phyloP scores from a whole-genome alignment of 2,888 invertebrate species.

The Drosophila parthenogenetica region DNA sequence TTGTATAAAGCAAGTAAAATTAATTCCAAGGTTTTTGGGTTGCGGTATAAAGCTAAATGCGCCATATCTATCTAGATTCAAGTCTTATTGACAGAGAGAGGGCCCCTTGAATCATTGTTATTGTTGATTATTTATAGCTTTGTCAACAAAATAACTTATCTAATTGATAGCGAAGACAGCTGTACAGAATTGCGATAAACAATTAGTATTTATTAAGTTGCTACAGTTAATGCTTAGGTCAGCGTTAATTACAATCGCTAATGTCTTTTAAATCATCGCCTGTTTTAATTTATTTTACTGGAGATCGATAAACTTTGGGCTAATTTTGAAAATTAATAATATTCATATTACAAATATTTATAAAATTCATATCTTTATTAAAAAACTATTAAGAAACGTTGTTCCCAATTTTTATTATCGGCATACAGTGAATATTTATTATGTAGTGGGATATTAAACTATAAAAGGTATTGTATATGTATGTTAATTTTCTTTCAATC shows the following conservation, averaged over 20 bases:
- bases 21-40: slow-evolving; percentile 7
- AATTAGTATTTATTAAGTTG: slow-evolving; percentile 20
- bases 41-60: slow-evolving; percentile 16
- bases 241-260: background rate
- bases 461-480: no score
- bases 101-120: slow-evolving; percentile 15
- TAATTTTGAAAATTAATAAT: background rate
- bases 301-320: background rate
- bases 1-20: background rate
- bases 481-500: no score
- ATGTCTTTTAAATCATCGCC: background rate
- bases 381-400: no score
- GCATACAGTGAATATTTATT: background rate
- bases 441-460: no score
- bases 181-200: slow-evolving; percentile 9
- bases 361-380: no score
- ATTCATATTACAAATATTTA: background rate
- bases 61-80: slow-evolving; percentile 9
- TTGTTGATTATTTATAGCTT: slow-evolving; percentile 19
- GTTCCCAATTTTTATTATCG: no score
- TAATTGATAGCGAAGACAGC: slow-evolving; percentile 15
- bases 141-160: slow-evolving; percentile 27
- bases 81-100: background rate
- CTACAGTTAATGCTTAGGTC: slow-evolving; percentile 11
- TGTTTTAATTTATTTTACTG: background rate